These are phyloP conservation scores for Druon quercuslanigerum DNA, from an alignment of 1,140 invertebrate genomes.

Conservation along the genomic window DNA sequence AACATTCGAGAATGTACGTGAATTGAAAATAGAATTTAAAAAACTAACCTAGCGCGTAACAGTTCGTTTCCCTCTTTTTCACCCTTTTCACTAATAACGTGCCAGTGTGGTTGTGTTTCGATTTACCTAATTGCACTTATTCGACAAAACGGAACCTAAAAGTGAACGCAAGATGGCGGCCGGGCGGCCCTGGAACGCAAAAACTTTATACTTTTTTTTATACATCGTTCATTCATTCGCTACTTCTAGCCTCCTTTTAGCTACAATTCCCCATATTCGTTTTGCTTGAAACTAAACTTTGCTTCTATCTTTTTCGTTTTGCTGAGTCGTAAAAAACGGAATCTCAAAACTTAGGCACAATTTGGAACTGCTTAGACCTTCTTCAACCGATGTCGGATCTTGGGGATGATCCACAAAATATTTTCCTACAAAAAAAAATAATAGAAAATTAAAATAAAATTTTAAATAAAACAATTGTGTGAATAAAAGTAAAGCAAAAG, in stretches of 20 bases:
- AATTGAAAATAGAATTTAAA: conserved; percentile 75
- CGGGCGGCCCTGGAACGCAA: conserved; percentile 68
- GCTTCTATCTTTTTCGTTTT: conserved; percentile 45
- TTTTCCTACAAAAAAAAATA: conserved; percentile 16
- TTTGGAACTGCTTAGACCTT: conserved; percentile 75
- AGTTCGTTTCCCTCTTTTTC: conserved; percentile 65
- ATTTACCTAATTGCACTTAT: conserved; percentile 76
- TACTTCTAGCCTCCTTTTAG: conserved; percentile 44
- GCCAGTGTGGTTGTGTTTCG: conserved; percentile 55
- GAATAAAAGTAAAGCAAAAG: background rate
- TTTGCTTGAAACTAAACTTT: conserved; percentile 40
- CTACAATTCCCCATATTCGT: conserved; percentile 36
- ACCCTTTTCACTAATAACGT: conserved; percentile 49
- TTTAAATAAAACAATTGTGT: background rate
- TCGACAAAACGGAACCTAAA: conserved; percentile 74
- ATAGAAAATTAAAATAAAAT: background rate
- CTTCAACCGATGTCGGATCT: conserved; percentile 39
- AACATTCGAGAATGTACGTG: conserved; percentile 73
- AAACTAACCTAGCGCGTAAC: conserved; percentile 74
- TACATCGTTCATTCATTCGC: conserved; percentile 44
- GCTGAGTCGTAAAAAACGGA: conserved; percentile 69
- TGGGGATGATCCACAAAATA: conserved; percentile 32
- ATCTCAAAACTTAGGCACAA: conserved; percentile 75
- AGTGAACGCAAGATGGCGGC: conserved; percentile 72
- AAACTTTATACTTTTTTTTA: conserved; percentile 57